phyloP scores from a whole-genome alignment of 1,140 invertebrate species.

The Leptinotarsa texana region DNA sequence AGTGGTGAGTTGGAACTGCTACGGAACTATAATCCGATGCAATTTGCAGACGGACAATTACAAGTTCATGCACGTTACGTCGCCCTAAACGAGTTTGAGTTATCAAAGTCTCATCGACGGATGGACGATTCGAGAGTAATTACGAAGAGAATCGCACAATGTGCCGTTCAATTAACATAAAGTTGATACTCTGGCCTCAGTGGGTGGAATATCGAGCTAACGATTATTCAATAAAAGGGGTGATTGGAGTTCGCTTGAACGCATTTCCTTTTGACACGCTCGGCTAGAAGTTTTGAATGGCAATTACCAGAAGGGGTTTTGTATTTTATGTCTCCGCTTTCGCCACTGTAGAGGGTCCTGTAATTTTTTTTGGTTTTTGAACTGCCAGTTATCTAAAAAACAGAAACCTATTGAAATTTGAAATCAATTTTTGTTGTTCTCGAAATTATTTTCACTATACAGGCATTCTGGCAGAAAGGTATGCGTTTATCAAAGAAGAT shows the following conservation, averaged over 20 bases:
- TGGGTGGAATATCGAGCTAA: background rate
- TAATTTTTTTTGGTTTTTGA: no score
- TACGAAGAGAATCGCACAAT: background rate
- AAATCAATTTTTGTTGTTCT: no score
- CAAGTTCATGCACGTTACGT: slow-evolving; percentile 15
- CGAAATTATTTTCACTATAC: no score
- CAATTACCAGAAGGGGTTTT: no score
- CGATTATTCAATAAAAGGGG: background rate
- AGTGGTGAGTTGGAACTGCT: slow-evolving; percentile 8
- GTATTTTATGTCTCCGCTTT: no score
- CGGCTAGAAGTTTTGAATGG: background rate
- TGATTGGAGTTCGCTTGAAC: background rate
- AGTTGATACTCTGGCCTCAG: background rate
- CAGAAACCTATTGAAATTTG: no score
- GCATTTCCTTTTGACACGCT: background rate
- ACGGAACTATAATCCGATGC: background rate
- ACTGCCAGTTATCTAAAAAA: no score
- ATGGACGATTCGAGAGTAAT: slow-evolving; percentile 7
- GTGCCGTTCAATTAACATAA: slow-evolving; percentile 5
- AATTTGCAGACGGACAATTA: slow-evolving; percentile 8
- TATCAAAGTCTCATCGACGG: background rate
- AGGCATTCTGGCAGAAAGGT: no score
- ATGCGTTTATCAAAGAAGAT: no score
- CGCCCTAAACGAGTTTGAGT: slow-evolving; percentile 11
- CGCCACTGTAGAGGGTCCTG: no score